Percentiles rank a stretch among this genome's conserved stretches.
Conservation (phyloP, 2,797 vertebrate species). For the Synaphobranchus kaupii region DNA sequence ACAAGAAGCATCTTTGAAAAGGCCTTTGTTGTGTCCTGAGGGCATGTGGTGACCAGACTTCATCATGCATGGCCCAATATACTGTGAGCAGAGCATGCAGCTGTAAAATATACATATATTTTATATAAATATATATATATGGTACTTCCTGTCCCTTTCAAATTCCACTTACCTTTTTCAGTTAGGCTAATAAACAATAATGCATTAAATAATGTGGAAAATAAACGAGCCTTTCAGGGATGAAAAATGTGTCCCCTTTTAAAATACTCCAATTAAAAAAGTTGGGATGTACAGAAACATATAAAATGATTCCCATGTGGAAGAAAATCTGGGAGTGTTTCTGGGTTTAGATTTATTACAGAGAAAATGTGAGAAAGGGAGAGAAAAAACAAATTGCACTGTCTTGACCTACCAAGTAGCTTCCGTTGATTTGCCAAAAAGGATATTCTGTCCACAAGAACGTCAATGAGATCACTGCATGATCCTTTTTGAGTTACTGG, state of each 20-base stretch:
- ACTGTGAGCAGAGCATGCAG: neutral
- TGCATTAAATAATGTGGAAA: neutral
- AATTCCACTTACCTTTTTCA: neutral
- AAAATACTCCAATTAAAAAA: neutral
- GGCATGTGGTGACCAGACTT: slow-evolving; percentile 16
- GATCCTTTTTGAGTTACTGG: too few relatives aligned
- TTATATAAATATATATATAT: neutral
- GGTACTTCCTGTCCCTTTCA: neutral
- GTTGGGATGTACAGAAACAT: neutral
- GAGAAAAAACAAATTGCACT: neutral
- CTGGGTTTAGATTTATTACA: neutral
- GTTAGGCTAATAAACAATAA: neutral
- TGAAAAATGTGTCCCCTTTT: neutral
- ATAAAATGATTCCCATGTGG: neutral
- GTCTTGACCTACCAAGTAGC: neutral
- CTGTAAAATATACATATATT: neutral
- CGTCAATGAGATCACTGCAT: neutral
- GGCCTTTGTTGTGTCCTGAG: slow-evolving; percentile 22
- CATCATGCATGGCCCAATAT: neutral
- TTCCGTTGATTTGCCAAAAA: neutral
- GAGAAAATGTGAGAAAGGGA: neutral
- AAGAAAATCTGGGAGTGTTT: neutral
- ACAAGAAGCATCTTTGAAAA: slow-evolving; percentile 34
- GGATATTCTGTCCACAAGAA: neutral
- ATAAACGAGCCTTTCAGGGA: neutral